A percentile compares a stretch with the other conserved stretches of the same genome.
Conservation (phyloP, 2,797 vertebrate species). For the Cottoperca gobio region DNA sequence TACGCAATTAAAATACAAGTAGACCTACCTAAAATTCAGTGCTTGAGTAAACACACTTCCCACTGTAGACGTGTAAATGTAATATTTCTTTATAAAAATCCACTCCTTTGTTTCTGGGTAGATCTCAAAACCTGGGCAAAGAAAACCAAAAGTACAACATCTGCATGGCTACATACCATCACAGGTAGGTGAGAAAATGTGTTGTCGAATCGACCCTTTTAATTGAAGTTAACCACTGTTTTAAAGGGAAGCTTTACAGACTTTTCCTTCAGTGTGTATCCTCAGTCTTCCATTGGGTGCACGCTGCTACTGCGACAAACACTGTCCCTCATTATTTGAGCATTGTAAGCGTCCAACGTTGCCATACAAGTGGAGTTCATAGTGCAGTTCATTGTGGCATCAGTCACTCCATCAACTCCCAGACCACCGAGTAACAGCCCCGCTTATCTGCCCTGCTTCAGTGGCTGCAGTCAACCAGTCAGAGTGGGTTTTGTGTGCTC, state of each 20-base stretch:
- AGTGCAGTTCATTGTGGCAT: conserved; percentile 50
- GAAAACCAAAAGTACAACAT: neutral
- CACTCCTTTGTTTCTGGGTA: neutral
- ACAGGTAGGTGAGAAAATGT: conserved; percentile 12
- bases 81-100: conserved; percentile 16
- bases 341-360: conserved; percentile 2
- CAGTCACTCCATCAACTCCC: conserved; percentile 47
- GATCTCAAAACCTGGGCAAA: conserved; percentile 16
- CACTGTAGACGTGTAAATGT: neutral
- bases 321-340: conserved; percentile 17
- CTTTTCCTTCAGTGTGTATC: neutral
- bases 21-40: neutral
- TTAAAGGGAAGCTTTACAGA: neutral
- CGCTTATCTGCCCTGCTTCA: conserved; percentile 64
- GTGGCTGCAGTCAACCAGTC: conserved; percentile 76
- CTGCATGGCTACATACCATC: neutral
- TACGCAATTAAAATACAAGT: neutral
- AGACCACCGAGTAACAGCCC: conserved; percentile 67
- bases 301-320: conserved; percentile 1
- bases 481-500: conserved; percentile 76
- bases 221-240: neutral
- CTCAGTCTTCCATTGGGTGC: neutral
- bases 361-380: conserved; percentile 33
- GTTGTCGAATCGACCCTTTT: conserved; percentile 5
- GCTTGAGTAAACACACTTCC: neutral